phyloP scores from a whole-genome alignment of 2,797 vertebrate genomes.

The Pelochelys cantorii region DNA sequence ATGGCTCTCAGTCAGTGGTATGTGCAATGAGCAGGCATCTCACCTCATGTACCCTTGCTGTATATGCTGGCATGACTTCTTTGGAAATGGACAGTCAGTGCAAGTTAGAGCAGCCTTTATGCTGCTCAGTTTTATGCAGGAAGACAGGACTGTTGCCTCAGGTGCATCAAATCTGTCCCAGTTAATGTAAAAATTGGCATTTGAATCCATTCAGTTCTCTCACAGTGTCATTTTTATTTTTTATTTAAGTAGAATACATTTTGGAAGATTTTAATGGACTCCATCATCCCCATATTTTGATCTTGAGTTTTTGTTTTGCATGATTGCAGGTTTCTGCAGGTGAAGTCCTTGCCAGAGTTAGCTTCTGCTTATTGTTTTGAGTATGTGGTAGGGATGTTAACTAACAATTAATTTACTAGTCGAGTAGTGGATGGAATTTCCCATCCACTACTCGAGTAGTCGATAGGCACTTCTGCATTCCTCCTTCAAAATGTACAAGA shows the following conservation, averaged over 20 bases:
- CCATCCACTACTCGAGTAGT: no score
- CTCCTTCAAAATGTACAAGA: no score
- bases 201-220: background rate
- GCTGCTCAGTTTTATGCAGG: background rate
- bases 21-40: no score
- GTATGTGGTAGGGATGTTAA: background rate
- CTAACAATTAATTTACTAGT: no score
- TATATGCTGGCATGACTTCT: background rate
- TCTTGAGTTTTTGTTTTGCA: background rate
- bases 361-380: background rate
- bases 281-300: background rate
- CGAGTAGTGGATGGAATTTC: no score
- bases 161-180: background rate
- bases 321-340: background rate
- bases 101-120: background rate
- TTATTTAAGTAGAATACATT: background rate
- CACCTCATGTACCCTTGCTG: no score
- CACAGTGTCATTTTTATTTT: background rate
- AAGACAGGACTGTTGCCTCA: slow-evolving; percentile 22
- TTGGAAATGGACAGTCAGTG: background rate
- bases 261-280: background rate
- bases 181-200: background rate
- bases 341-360: background rate
- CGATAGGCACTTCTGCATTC: no score
- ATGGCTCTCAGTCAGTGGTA: no score